Conservation (phyloP, 2,797 vertebrate species). For the Trematomus bernacchii region DNA sequence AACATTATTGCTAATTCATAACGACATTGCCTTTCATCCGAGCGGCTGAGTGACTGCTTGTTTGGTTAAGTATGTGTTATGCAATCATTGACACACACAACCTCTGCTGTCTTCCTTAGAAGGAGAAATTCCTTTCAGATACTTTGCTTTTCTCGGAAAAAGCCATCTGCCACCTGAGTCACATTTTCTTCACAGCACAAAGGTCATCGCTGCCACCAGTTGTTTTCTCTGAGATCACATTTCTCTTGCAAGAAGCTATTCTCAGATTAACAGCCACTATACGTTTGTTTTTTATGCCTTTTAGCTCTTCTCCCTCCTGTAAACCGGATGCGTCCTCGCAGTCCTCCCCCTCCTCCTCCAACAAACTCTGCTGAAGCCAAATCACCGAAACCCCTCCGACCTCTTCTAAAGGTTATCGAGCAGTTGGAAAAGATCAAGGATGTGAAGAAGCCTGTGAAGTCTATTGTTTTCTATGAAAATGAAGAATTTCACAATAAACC, state of each 20-base stretch:
- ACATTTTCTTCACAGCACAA: constrained; percentile 41
- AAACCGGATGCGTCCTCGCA: constrained; percentile 60
- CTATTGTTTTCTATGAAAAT: constrained; percentile 44
- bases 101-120: constrained; percentile 30
- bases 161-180: constrained; percentile 53
- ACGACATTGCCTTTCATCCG: background rate
- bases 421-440: constrained; percentile 36
- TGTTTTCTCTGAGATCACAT: constrained; percentile 30
- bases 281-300: constrained; percentile 8
- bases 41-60: constrained; percentile 21
- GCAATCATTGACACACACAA: constrained; percentile 38
- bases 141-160: constrained; percentile 33
- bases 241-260: constrained; percentile 20
- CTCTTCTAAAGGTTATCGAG: constrained; percentile 20
- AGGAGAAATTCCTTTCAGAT: constrained; percentile 23
- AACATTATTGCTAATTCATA: constrained; percentile 6
- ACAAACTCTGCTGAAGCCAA: constrained; percentile 32
- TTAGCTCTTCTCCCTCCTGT: constrained; percentile 79
- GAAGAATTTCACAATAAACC: constrained; percentile 24
- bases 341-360: constrained; percentile 70
- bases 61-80: constrained; percentile 36
- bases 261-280: constrained; percentile 8
- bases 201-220: constrained; percentile 39
- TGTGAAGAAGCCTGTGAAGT: constrained; percentile 19
- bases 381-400: background rate